A percentile compares a stretch with the other conserved stretches of the same genome.
phyloP scores from a whole-genome alignment of 2,113 vertebrate species.

The Suricata suricatta region DNA sequence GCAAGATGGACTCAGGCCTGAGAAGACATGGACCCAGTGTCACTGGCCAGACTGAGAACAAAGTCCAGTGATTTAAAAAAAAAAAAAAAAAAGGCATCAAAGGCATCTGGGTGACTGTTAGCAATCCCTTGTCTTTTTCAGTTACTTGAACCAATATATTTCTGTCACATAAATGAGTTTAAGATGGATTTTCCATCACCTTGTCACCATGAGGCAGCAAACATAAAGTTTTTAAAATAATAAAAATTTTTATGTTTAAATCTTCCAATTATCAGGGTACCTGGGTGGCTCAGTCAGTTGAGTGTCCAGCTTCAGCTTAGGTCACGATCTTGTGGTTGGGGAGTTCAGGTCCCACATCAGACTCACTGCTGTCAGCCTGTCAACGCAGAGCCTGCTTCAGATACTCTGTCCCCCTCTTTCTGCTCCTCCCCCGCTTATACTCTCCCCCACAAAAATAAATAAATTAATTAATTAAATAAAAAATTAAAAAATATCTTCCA shows the following conservation, averaged over 20 bases:
- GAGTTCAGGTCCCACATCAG: no score
- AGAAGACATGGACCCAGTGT: neutral
- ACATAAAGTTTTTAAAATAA: neutral
- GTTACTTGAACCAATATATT: neutral
- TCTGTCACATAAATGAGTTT: neutral
- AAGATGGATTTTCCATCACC: neutral
- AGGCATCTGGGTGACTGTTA: neutral
- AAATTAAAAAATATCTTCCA: neutral
- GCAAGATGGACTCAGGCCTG: neutral
- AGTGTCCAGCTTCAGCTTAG: no score
- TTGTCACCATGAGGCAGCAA: neutral
- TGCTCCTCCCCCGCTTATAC: no score
- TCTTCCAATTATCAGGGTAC: neutral
- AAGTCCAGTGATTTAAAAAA: neutral
- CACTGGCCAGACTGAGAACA: neutral
- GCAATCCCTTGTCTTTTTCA: neutral
- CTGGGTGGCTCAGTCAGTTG: no score
- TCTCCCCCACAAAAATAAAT: no score
- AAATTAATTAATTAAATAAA: no score
- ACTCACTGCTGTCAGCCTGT: no score
- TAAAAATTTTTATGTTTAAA: neutral
- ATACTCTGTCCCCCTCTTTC: no score
- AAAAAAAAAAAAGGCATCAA: neutral
- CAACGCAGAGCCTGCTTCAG: no score
- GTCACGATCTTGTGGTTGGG: no score